phyloP scores from a whole-genome alignment of 2,113 vertebrate genomes.

The Colinus virginianus region DNA sequence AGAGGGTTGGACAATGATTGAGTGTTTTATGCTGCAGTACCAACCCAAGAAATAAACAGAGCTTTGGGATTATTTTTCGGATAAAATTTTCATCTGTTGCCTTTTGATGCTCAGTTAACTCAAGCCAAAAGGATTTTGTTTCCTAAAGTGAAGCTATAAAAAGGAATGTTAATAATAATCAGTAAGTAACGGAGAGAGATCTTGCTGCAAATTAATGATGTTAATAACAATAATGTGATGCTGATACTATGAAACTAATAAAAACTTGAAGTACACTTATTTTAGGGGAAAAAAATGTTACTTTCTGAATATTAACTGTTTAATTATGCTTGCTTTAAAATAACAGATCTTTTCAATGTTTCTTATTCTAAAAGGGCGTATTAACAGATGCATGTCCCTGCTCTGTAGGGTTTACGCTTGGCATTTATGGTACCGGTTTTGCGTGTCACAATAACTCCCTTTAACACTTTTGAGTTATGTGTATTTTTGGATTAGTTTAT shows the following conservation, averaged over 20 bases:
- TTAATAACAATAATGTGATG: not conserved
- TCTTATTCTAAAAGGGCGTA: not conserved
- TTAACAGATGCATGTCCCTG: not conserved
- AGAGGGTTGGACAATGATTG: constrained; percentile 20
- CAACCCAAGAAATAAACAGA: constrained; percentile 4
- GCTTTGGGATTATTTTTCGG: constrained; percentile 10
- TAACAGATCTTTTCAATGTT: not conserved
- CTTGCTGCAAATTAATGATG: not conserved
- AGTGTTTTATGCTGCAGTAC: constrained; percentile 28
- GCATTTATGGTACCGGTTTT: not conserved
- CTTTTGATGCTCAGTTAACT: not conserved
- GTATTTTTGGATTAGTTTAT: not conserved
- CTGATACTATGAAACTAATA: not conserved
- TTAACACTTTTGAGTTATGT: not conserved
- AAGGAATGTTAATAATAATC: not conserved
- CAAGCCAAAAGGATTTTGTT: not conserved
- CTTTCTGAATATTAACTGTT: not conserved
- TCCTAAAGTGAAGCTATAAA: not conserved
- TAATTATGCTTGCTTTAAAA: not conserved
- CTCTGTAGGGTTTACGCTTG: not conserved
- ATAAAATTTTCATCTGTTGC: not conserved
- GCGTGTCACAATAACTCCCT: no score
- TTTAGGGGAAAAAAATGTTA: accelerated
- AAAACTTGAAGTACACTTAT: not conserved
- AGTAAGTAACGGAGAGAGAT: not conserved